Conservation (phyloP, 1,140 invertebrate genomes). For the Agrilus planipennis region DNA sequence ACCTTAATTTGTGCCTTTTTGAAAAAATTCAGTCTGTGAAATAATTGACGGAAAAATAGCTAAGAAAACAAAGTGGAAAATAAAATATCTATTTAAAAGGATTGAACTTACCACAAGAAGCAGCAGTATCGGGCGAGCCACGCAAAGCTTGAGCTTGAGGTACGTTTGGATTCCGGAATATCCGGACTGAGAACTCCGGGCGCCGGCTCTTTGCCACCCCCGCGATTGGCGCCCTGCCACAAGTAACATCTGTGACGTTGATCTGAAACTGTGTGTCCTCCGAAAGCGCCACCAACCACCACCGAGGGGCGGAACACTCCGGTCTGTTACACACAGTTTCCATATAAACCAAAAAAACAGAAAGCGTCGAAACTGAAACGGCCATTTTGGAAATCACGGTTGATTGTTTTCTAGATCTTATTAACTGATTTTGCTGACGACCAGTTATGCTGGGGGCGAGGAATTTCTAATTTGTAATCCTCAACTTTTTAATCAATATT, state of each 20-base stretch:
- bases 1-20: too few relatives aligned
- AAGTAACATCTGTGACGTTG: constrained; percentile 17
- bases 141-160: constrained; percentile 15
- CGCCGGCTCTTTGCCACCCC: constrained; percentile 23
- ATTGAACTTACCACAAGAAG: constrained; percentile 12
- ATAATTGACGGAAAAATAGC: too few relatives aligned
- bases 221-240: constrained; percentile 30
- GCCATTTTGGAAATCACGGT: constrained; percentile 30
- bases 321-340: constrained; percentile 22
- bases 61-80: not conserved
- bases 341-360: constrained; percentile 13
- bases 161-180: constrained; percentile 11
- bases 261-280: constrained; percentile 20
- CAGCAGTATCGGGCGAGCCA: constrained; percentile 12
- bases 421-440: constrained; percentile 30
- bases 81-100: too few relatives aligned
- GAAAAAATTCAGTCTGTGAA: too few relatives aligned
- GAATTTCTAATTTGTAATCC: too few relatives aligned
- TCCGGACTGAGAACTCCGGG: constrained; percentile 10
- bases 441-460: constrained; percentile 15
- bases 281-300: constrained; percentile 18
- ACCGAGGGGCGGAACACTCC: constrained; percentile 16
- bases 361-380: constrained; percentile 11
- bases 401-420: constrained; percentile 31
- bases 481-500: constrained; percentile 2